Base-by-base conservation (phyloP, 1,140 invertebrate genomes). In the Drosophila guanche region DNA sequence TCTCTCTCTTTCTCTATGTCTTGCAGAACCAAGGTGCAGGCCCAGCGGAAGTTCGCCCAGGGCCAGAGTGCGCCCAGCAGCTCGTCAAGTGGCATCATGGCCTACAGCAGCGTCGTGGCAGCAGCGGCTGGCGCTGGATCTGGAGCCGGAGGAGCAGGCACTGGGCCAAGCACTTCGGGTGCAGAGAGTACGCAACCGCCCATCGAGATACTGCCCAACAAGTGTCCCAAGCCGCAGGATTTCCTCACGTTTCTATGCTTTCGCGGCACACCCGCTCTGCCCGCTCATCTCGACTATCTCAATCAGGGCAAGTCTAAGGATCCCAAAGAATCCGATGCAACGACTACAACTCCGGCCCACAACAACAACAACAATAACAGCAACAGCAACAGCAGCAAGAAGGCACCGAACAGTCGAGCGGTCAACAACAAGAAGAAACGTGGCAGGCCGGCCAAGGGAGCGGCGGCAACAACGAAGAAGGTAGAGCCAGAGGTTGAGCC, bases 11-110 rank as follows among this genome's bases (percentile, higher is more conserved):
- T 53, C 2, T 23, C 4, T 23, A 41, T 12, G 27, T 0, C 42
- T 90, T 92, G n/a, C 75, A 95, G 95, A 85, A 95, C 94, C 22
- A 95, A 95, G 93, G 95, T 97, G 56, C 96, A 97, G 90, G 97
- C 97, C 37, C 97, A 98, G 91, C 93, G 97, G 68, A 98, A 98
- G 92, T 98, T 98, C 94, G 97, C 97, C 45, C 96, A 97, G 92
- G 96, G 96, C 22, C 94, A 83, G 92, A 92, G 79, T 93, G 93
- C 78, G 86, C 93, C 90, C 45, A 77, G 70, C 58, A 77, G 69
- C 37, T 85, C 89, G 22, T 90, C 79, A 4, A 77, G 33, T 37
- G 33, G 66, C 29, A 29, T 70, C 29, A 29, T 70, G 16, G 58
- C 76, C 10, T 83, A 78, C 41, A 81, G 74, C 27, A 37, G 33